Evolutionary conservation across 2,888 invertebrate species (phyloP), one percentile per base, ranked within the genome.

Genomic region (Eupithecia exiguata): DNA sequence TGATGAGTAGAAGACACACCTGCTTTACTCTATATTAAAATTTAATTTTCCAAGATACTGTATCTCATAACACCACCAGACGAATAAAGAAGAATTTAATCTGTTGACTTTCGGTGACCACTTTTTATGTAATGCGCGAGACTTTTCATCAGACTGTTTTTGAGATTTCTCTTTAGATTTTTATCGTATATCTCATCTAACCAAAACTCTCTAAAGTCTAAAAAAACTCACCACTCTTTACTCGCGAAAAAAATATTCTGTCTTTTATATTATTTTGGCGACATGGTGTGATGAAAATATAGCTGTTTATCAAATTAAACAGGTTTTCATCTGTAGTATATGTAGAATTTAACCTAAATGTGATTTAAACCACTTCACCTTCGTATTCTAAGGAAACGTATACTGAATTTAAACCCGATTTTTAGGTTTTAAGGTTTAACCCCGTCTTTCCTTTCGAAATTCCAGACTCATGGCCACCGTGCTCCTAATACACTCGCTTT

Each of bases 1-100:
- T 75, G 77, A 81, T 77, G 72, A 77, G 21, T 72, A 74, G 78
- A 75, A 78, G 80, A 81, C 80, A 83, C 83, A 83, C 82, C 83
- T 81, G 83, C 76, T 83, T 79, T 78, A 77, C 70, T 74, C 72
- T 75, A 80, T 84, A 83, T 86, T 85, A 86, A 86, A 86, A 84
- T 84, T 85, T 86, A 84, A 86, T 85, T 82, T 83, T 78, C 80
- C 77, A 79, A 83, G 84, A 83, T 83, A 81, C 76, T 81, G 83
- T 86, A 84, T 85, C 86, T 87, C 84, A 86, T 84, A 83, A 84
- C 84, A 82, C 80, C 84, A 82, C 80, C 81, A 84, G 84, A 83
- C 76, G 87, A 87, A 87, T 87, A 88, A 88, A 86, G 87, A 87
- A 89, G 85, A 88, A 87, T 88, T 87, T 91, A 89, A 90, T 89